phyloP scores from a whole-genome alignment of 2,797 vertebrate species.

The Siniperca undulata region DNA sequence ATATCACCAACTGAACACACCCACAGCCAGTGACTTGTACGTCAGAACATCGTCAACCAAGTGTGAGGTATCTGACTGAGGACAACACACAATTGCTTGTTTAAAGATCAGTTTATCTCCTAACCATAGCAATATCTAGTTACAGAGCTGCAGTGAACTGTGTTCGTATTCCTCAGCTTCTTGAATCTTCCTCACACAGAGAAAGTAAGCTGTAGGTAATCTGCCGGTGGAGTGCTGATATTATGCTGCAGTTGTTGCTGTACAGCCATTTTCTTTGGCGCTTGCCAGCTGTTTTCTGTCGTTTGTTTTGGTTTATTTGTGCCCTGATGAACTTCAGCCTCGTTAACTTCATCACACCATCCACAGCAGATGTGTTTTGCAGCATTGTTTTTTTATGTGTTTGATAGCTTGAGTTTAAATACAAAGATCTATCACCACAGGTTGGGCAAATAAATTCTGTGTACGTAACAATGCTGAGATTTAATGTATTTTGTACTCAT shows the following conservation, averaged over 20 bases:
- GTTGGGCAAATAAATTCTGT: not conserved
- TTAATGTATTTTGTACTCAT: not conserved
- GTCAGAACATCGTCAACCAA: not conserved
- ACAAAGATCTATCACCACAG: not conserved
- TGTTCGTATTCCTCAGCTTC: not conserved
- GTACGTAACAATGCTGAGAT: not conserved
- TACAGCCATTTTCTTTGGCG: not conserved
- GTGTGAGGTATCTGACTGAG: no score
- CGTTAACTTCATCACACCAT: not conserved
- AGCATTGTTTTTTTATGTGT: not conserved
- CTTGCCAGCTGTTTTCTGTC: conserved; percentile 9
- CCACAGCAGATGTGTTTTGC: not conserved
- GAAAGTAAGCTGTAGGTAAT: not conserved
- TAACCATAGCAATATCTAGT: no score
- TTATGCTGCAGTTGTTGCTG: not conserved
- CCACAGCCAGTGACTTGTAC: not conserved
- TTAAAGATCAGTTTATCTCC: not conserved
- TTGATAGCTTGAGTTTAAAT: not conserved
- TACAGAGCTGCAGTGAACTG: not conserved
- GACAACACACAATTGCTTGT: not conserved
- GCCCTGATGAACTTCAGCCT: not conserved
- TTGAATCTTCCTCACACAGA: not conserved
- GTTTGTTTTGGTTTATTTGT: conserved; percentile 4
- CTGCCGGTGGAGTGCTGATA: not conserved
- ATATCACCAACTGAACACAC: not conserved